These are phyloP conservation scores for Sminthurides bifidus DNA, from an alignment of 1,140 invertebrate species.

Conservation along the genomic window DNA sequence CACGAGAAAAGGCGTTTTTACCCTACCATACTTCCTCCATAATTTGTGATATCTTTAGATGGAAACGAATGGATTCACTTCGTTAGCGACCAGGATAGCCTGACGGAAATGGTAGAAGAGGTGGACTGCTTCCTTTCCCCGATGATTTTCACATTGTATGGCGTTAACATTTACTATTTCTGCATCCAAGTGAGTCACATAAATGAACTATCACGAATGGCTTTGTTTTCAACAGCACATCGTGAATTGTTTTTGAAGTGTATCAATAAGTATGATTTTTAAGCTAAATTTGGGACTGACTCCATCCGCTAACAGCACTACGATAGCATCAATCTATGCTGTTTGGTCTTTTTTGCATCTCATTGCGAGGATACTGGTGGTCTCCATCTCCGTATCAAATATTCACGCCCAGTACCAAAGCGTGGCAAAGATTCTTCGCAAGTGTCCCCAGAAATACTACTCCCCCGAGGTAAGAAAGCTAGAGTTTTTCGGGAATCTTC, in stretches of 20 bases:
- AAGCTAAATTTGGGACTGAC: constrained; percentile 14
- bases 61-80: constrained; percentile 5
- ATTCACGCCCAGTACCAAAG: constrained; percentile 7
- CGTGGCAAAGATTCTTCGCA: too few relatives aligned
- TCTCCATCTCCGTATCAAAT: constrained; percentile 4
- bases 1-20: neutral
- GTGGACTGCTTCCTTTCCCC: constrained; percentile 18
- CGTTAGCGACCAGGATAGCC: constrained; percentile 5
- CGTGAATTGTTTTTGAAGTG: neutral
- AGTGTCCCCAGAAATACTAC: too few relatives aligned
- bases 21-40: neutral
- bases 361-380: neutral
- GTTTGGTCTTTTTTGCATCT: constrained; percentile 14
- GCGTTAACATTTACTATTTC: constrained; percentile 19
- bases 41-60: constrained; percentile 5
- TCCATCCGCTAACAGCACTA: constrained; percentile 6
- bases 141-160: constrained; percentile 12
- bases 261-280: constrained; percentile 1
- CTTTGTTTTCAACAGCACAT: neutral
- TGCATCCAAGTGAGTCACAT: constrained; percentile 13
- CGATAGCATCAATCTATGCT: neutral
- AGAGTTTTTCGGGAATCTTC: too few relatives aligned
- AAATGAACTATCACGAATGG: neutral
- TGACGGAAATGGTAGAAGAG: constrained; percentile 1
- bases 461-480: too few relatives aligned